phyloP scores from a whole-genome alignment of 53 echinoderm and acorn worm genomes.

The Luidia sarsii region DNA sequence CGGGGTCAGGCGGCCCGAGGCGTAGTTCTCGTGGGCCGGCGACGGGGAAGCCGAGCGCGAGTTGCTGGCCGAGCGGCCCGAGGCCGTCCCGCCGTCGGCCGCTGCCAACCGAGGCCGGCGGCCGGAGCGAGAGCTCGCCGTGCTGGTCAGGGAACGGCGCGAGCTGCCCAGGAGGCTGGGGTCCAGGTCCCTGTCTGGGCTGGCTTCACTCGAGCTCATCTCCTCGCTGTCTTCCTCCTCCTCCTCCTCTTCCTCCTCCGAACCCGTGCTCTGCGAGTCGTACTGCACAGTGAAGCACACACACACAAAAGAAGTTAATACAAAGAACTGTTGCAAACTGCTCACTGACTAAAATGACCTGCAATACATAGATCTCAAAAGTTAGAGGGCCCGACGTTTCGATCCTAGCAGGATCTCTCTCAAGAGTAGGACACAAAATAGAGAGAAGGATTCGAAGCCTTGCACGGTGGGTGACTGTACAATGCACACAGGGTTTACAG shows the following conservation, averaged over 20 bases:
- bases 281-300: constrained; percentile 11
- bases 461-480: no score
- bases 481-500: no score
- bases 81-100: not conserved
- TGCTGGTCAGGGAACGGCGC: constrained; percentile 47
- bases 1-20: constrained; percentile 84
- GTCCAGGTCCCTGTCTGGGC: constrained; percentile 52
- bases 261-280: constrained; percentile 33
- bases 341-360: no score
- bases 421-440: no score
- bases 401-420: no score
- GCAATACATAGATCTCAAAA: no score
- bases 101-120: not conserved
- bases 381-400: no score
- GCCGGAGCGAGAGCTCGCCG: constrained; percentile 19
- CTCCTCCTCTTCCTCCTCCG: constrained; percentile 45
- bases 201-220: constrained; percentile 56
- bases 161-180: constrained; percentile 39
- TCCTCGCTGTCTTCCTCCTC: constrained; percentile 58
- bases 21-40: constrained; percentile 61
- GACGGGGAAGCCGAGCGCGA: constrained; percentile 65
- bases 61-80: constrained; percentile 44
- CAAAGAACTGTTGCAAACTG: no score
- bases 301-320: no score
- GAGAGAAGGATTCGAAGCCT: no score